A percentile compares a stretch with the other conserved stretches of the same genome.
These are phyloP conservation scores for Conistra vaccinii DNA, from an alignment of 2,888 invertebrate species.

Conservation along the genomic window DNA sequence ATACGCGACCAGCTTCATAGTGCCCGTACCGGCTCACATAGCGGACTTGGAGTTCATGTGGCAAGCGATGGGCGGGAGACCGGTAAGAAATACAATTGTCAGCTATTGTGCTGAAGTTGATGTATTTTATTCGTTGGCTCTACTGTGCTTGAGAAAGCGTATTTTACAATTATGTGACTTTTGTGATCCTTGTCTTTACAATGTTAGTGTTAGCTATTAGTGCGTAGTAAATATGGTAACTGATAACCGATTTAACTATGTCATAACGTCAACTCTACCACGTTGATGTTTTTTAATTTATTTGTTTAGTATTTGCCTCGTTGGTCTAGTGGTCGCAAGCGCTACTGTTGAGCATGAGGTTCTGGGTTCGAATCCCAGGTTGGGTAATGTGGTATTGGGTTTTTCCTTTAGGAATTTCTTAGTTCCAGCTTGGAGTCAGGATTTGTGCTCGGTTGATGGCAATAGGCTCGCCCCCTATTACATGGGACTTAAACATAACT, in stretches of 20 bases:
- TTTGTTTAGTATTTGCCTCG: no score
- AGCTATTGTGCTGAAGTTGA: not conserved
- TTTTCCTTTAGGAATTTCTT: no score
- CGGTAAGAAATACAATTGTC: slow-evolving; percentile 90
- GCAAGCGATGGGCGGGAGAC: slow-evolving; percentile 94
- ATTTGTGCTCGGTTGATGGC: no score
- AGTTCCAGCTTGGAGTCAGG: no score
- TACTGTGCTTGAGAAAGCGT: not conserved
- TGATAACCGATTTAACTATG: not conserved
- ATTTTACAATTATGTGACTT: not conserved
- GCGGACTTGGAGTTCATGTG: slow-evolving; percentile 96
- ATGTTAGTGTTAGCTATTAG: not conserved
- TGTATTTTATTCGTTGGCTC: not conserved
- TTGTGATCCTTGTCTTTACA: not conserved
- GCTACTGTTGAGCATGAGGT: no score
- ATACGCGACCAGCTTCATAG: slow-evolving; percentile 96
- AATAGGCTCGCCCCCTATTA: no score
- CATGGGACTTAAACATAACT: no score
- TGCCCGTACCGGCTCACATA: slow-evolving; percentile 95
- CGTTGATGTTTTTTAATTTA: not conserved
- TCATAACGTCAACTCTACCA: not conserved
- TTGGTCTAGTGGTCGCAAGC: no score
- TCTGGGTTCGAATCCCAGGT: no score
- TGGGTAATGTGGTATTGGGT: no score
- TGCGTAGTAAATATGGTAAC: not conserved